Evolutionary conservation across 1,140 invertebrate genomes (phyloP).

Genomic region (Musca domestica): DNA sequence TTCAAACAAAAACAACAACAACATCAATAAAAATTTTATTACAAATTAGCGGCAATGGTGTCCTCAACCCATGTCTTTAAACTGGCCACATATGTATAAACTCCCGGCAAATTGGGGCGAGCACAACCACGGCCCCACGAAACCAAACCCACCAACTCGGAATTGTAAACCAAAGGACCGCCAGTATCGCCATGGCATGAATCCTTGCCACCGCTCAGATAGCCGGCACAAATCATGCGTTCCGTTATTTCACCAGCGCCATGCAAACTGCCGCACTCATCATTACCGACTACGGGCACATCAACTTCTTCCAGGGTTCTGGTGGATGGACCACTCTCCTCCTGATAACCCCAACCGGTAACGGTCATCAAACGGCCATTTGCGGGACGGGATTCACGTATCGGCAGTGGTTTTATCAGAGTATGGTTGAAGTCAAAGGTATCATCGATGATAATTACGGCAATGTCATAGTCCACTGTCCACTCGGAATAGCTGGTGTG

Average conservation of each 20-base stretch:
- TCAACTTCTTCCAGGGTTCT: slow-evolving; percentile 54
- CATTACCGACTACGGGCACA: slow-evolving; percentile 51
- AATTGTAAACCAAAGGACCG: slow-evolving; percentile 62
- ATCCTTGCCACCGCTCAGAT: slow-evolving; percentile 62
- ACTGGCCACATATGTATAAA: slow-evolving; percentile 60
- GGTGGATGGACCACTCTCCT: slow-evolving; percentile 55
- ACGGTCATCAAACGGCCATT: slow-evolving; percentile 53
- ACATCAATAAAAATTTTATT: no score
- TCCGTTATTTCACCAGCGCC: slow-evolving; percentile 49
- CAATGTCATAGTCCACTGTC: slow-evolving; percentile 62
- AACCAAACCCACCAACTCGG: slow-evolving; percentile 59
- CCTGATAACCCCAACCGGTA: slow-evolving; percentile 60
- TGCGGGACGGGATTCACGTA: slow-evolving; percentile 33
- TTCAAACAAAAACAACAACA: no score
- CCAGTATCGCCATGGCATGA: slow-evolving; percentile 67
- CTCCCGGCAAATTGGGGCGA: slow-evolving; percentile 58
- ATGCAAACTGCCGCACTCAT: slow-evolving; percentile 37
- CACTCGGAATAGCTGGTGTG: slow-evolving; percentile 55
- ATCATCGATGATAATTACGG: slow-evolving; percentile 53
- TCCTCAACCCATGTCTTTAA: slow-evolving; percentile 54
- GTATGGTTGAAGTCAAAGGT: slow-evolving; percentile 34
- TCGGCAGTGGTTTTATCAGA: slow-evolving; percentile 30
- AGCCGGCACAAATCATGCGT: slow-evolving; percentile 64
- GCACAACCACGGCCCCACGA: slow-evolving; percentile 67
- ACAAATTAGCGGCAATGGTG: slow-evolving; percentile 34